Percentiles rank a stretch among this genome's conserved stretches.
Evolutionary conservation across 2,113 vertebrate species (phyloP).

Genomic region (Synodontis membranacea): DNA sequence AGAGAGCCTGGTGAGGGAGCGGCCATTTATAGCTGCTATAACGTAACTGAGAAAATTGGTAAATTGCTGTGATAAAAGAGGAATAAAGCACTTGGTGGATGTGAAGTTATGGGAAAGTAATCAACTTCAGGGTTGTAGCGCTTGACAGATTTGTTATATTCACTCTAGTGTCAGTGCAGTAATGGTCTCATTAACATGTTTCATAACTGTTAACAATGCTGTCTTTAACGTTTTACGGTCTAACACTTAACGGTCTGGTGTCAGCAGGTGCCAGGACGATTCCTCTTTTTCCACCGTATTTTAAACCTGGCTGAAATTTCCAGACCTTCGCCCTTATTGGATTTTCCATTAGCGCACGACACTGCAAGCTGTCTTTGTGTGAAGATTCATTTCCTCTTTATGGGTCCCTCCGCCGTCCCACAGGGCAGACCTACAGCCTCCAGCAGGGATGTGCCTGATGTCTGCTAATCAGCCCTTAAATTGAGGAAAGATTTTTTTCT

Average conservation of each 20-base stretch:
- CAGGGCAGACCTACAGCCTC: slow-evolving; percentile 13
- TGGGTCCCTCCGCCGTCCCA: slow-evolving; percentile 15
- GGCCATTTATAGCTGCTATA: neutral
- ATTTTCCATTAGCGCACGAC: slow-evolving; percentile 49
- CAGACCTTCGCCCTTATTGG: slow-evolving; percentile 44
- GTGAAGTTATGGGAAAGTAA: neutral
- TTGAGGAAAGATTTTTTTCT: neutral
- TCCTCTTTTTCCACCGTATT: slow-evolving; percentile 31
- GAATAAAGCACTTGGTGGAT: neutral
- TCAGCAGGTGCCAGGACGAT: neutral
- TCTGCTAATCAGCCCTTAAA: slow-evolving; percentile 31
- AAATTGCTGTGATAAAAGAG: neutral
- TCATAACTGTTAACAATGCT: neutral
- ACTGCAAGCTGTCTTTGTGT: slow-evolving; percentile 36
- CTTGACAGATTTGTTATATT: neutral
- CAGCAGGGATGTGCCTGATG: slow-evolving; percentile 10
- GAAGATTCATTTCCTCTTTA: slow-evolving; percentile 43
- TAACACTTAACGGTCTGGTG: neutral
- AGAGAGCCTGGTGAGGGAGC: neutral
- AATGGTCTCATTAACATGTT: neutral
- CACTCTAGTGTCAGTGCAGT: neutral
- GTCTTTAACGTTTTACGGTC: neutral
- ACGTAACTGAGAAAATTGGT: neutral
- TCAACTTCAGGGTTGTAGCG: neutral
- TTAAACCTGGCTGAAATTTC: slow-evolving; percentile 35